Base-by-base conservation (phyloP, 2,797 vertebrate species). In the Gallinago nigripennis region DNA sequence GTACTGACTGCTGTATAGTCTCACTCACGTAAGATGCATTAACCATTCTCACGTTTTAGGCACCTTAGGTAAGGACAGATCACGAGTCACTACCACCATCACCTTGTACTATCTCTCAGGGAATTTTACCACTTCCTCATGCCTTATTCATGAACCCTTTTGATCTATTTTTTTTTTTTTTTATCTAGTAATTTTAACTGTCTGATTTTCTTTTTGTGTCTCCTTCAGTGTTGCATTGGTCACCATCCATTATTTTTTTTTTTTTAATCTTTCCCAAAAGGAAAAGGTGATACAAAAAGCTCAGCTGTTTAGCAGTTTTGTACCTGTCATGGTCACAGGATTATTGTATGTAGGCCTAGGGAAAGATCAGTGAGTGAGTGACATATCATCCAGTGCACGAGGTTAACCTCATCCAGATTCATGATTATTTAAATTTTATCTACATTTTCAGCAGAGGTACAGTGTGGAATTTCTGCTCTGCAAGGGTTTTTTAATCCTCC, bases 371-470 rank as follows among this genome's bases (percentile, higher is more conserved):
- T 39, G 39, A 65, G 8, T 60, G 27, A 70, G 6, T 28, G 31
- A 69, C 16, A 18, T 27, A 31, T 78, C 19, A 30, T 69, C 12
- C 12, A 35, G 28, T 56, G n/a, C 3, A 54, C 0, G 8, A 79
- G 21, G 23, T 33, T 82, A 69, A 64, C 13, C 13, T 80, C 17
- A 33, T 53, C 27, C 27, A 1, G 0, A 17, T 45, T 83, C 56
- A 51, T 46, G 16, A 73, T 73, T 90, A 41, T 70, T 95, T 90
- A 58, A 82, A 61, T 1, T 50, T 91, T 33, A 72, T 82, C 54
- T 90, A 21, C 31, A 54, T 83, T 86, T 90, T 83, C 30, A 83
- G 13, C 15, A 43, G 41, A 56, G 24, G 4, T 58, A 2, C 11
- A 78, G 2, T 46, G 11, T 23, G 35, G 18, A 83, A 80, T 77